Evolutionary conservation across 2,888 invertebrate species (phyloP).

Genomic region (Pseudoips prasinana): DNA sequence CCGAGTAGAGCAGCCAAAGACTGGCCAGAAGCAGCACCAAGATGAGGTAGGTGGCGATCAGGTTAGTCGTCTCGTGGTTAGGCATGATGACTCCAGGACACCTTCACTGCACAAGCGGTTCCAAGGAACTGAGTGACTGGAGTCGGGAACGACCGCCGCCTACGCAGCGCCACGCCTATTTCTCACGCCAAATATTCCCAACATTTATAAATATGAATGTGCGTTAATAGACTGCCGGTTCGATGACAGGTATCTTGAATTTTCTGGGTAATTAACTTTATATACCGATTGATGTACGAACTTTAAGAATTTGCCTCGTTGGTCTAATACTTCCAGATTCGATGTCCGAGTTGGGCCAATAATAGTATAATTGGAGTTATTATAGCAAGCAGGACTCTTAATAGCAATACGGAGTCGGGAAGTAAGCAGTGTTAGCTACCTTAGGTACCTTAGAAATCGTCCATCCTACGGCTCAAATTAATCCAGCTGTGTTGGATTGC

Average conservation of each 20-base stretch:
- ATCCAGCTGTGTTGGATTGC: too few species aligned
- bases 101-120: slow-evolving; percentile 63
- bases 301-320: too few species aligned
- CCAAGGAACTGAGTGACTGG: slow-evolving; percentile 59
- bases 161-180: slow-evolving; percentile 55
- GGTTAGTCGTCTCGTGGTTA: slow-evolving; percentile 84
- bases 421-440: too few species aligned
- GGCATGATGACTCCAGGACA: slow-evolving; percentile 69
- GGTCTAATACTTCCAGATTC: too few species aligned
- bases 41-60: slow-evolving; percentile 87
- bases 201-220: slow-evolving; percentile 62
- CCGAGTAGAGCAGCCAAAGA: slow-evolving; percentile 86
- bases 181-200: slow-evolving; percentile 41
- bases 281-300: slow-evolving; percentile 4
- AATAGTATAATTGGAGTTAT: too few species aligned
- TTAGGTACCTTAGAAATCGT: too few species aligned
- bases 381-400: too few species aligned
- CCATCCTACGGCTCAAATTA: too few species aligned
- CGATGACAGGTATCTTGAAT: slow-evolving; percentile 47
- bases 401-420: too few species aligned
- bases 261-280: slow-evolving; percentile 21
- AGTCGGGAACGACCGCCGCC: slow-evolving; percentile 48
- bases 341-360: too few species aligned
- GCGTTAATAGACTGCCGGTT: slow-evolving; percentile 46
- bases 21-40: slow-evolving; percentile 84